A percentile compares a stretch with the other conserved stretches of the same genome.
phyloP scores from a whole-genome alignment of 2,113 vertebrate genomes.

The Urocitellus parryii region DNA sequence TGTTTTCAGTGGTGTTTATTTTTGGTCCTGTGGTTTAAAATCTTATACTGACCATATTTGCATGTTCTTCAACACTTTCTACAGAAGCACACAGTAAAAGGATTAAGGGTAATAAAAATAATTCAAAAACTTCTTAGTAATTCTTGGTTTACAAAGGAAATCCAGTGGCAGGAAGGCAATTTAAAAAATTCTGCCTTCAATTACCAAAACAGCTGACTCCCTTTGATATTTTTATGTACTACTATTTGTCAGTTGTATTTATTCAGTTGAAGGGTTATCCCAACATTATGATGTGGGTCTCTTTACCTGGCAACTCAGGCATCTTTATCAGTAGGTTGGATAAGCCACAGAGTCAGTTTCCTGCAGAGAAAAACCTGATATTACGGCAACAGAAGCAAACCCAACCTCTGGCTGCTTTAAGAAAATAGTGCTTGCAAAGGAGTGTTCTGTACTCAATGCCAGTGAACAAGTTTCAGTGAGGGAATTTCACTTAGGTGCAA shows the following conservation, averaged over 20 bases:
- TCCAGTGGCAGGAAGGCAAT: constrained; percentile 34
- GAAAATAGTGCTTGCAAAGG: not conserved
- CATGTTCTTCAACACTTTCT: not conserved
- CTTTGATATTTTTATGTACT: constrained; percentile 76
- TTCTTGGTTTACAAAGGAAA: constrained; percentile 67
- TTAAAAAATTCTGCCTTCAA: constrained; percentile 81
- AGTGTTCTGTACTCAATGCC: rapidly evolving
- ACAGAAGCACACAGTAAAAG: not conserved
- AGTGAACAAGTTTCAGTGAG: not conserved
- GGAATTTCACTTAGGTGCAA: not conserved
- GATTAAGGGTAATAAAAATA: constrained; percentile 17
- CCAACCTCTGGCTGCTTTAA: not conserved
- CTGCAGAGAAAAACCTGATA: not conserved
- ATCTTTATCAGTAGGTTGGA: not conserved
- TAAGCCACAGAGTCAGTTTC: not conserved
- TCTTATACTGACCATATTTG: not conserved
- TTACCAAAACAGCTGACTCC: constrained; percentile 84
- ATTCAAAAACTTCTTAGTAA: not conserved
- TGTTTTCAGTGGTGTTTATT: not conserved
- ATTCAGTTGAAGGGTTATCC: not conserved
- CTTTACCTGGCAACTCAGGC: not conserved
- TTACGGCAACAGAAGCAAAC: not conserved
- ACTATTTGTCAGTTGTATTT: constrained; percentile 74
- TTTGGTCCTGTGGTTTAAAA: not conserved
- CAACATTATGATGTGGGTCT: not conserved